Evolutionary conservation across 2,888 invertebrate genomes (phyloP).

Genomic region (Pseudolycoriella hygida): DNA sequence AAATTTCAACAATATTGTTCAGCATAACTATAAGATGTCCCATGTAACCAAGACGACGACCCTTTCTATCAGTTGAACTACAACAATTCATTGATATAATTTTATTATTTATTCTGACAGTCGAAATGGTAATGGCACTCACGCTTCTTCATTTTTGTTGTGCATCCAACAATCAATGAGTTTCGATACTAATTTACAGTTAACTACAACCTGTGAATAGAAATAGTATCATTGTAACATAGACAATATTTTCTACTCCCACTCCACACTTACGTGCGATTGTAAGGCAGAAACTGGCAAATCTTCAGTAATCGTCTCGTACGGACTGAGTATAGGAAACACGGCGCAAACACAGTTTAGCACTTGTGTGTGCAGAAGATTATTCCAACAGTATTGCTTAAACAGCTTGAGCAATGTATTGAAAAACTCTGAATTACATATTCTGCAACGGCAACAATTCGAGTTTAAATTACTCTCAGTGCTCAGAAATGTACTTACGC

Average conservation of each 20-base stretch:
- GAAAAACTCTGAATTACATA: slow-evolving; percentile 36
- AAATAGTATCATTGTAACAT: no score
- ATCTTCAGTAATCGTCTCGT: slow-evolving; percentile 16
- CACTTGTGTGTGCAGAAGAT: slow-evolving; percentile 86
- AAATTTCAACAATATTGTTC: slow-evolving; percentile 33
- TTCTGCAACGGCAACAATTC: slow-evolving; percentile 13
- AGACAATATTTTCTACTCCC: slow-evolving; percentile 7
- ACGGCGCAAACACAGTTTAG: slow-evolving; percentile 60
- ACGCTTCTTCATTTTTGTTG: slow-evolving; percentile 34
- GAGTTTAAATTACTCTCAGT: no score
- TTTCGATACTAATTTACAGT: slow-evolving; percentile 62
- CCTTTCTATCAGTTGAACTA: slow-evolving; percentile 18
- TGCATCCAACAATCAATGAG: slow-evolving; percentile 68
- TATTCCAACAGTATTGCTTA: slow-evolving; percentile 83
- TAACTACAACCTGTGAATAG: slow-evolving; percentile 46
- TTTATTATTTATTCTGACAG: no score
- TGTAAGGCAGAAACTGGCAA: slow-evolving; percentile 31
- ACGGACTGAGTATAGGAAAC: slow-evolving; percentile 28
- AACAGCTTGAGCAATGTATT: slow-evolving; percentile 63
- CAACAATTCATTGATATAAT: no score
- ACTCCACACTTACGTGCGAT: slow-evolving; percentile 31
- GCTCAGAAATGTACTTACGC: slow-evolving; percentile 29
- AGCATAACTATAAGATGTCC: slow-evolving; percentile 45
- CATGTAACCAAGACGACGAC: slow-evolving; percentile 44
- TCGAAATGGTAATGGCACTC: background rate